Evolutionary conservation across 2,888 invertebrate species (phyloP).

Genomic region (Xestia xanthographa): DNA sequence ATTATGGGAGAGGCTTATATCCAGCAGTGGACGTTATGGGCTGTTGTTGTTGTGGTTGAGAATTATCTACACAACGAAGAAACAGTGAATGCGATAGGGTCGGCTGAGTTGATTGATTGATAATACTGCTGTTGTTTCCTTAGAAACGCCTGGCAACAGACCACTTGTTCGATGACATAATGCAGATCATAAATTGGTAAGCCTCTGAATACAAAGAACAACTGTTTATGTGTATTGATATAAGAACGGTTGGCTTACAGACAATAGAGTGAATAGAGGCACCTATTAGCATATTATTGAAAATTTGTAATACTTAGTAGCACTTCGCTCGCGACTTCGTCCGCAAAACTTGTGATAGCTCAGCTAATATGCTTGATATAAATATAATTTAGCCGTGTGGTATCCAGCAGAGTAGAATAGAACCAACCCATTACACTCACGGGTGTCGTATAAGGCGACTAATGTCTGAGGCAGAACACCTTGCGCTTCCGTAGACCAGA

Average conservation of each 20-base stretch:
- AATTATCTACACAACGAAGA: neutral
- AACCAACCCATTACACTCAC: no score
- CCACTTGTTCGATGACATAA: conserved; percentile 25
- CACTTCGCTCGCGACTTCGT: neutral
- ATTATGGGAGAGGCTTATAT: no score
- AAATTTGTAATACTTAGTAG: no score
- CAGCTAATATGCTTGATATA: no score
- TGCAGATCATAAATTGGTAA: neutral
- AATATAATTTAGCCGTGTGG: no score
- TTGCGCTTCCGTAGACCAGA: no score
- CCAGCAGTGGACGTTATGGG: no score
- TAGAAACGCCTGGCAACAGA: neutral
- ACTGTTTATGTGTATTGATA: conserved; percentile 27
- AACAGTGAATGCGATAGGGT: neutral
- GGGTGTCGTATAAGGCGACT: no score
- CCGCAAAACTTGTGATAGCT: no score
- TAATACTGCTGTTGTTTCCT: neutral
- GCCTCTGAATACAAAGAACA: conserved; percentile 33
- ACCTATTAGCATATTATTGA: conserved; percentile 32
- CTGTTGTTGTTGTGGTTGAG: no score
- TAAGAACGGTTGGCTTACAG: neutral
- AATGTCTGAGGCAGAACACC: no score
- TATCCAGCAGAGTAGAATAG: no score
- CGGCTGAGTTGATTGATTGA: neutral
- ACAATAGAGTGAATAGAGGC: conserved; percentile 24